Conservation (phyloP, 2,888 invertebrate species). For the Andrena marginata region DNA sequence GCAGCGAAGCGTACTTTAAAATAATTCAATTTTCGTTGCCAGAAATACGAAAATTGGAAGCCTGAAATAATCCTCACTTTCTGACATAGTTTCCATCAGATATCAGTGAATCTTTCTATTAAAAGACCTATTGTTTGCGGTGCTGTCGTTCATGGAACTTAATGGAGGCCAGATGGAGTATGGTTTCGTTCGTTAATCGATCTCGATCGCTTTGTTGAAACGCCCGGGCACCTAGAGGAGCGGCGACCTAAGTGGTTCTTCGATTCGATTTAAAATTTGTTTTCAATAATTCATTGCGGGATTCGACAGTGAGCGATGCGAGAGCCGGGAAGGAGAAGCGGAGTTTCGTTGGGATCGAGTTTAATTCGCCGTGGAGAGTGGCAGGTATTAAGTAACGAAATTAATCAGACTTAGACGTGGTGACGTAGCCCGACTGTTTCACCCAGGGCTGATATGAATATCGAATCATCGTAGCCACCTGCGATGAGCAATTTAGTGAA, state of each 20-base stretch:
- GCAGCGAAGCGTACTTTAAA: too few relatives aligned
- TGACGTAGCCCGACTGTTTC: constrained; percentile 41
- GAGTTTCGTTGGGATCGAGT: constrained; percentile 40
- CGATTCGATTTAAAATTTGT: constrained; percentile 32
- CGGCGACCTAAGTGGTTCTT: not conserved
- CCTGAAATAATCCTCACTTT: too few relatives aligned
- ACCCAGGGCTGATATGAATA: constrained; percentile 26
- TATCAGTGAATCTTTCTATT: too few relatives aligned
- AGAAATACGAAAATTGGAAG: too few relatives aligned
- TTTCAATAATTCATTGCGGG: constrained; percentile 22
- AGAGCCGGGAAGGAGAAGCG: constrained; percentile 2
- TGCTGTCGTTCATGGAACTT: not conserved
- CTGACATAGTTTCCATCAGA: too few relatives aligned
- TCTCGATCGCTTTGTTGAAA: constrained; percentile 19
- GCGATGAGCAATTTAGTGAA: constrained; percentile 23
- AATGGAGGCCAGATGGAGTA: not conserved
- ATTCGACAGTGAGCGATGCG: constrained; percentile 18
- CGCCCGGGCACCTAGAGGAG: not conserved
- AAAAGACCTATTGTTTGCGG: too few relatives aligned
- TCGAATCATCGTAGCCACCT: constrained; percentile 32
- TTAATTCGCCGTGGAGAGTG: constrained; percentile 43
- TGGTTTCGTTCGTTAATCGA: not conserved
- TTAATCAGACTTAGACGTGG: constrained; percentile 54
- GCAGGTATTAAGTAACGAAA: constrained; percentile 59
- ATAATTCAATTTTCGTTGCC: too few relatives aligned